These are phyloP conservation scores for Ditylenchus dipsaci DNA, from an alignment of 1,140 invertebrate species.

Conservation along the genomic window DNA sequence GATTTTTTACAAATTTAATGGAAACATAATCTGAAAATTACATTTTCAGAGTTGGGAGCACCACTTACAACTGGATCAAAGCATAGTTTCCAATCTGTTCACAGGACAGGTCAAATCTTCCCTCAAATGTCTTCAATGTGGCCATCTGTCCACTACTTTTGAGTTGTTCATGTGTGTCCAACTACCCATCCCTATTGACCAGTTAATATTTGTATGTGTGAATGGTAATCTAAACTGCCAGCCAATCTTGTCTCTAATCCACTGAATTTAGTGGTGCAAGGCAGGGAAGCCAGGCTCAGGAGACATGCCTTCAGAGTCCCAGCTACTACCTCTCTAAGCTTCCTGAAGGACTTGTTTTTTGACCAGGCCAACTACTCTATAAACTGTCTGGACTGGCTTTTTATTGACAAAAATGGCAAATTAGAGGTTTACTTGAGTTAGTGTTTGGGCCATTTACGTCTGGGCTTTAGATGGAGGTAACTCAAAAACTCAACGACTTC, in stretches of 20 bases:
- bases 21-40: too few relatives aligned
- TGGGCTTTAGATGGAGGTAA: too few relatives aligned
- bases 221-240: constrained; percentile 5
- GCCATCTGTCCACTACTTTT: constrained; percentile 74
- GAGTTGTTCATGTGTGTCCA: constrained; percentile 82
- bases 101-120: constrained; percentile 81
- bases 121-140: constrained; percentile 72
- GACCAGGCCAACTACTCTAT: neutral
- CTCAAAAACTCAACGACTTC: neutral
- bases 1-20: too few relatives aligned
- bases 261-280: neutral
- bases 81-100: constrained; percentile 75
- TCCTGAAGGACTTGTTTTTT: neutral
- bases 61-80: constrained; percentile 69
- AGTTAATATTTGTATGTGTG: neutral
- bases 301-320: neutral
- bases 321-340: neutral
- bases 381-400: neutral
- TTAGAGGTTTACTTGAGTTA: neutral
- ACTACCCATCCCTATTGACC: constrained; percentile 69
- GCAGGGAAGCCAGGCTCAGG: neutral
- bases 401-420: neutral
- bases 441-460: too few relatives aligned
- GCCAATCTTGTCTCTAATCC: neutral
- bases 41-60: constrained; percentile 68